Conservation (phyloP, 1,140 invertebrate genomes). For the Araneus ventricosus region DNA sequence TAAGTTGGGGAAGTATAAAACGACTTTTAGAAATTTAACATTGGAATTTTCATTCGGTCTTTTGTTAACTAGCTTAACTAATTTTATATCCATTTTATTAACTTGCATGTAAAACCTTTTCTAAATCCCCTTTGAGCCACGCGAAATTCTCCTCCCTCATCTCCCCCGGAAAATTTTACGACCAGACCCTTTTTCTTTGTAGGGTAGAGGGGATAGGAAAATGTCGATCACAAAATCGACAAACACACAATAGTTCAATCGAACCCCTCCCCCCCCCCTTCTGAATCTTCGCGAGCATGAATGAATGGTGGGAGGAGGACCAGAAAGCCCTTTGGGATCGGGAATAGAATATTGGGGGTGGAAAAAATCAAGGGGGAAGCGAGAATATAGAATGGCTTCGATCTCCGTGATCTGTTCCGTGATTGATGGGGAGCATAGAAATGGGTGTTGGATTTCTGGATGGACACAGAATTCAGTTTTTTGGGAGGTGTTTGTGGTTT, state of each 20-base stretch:
- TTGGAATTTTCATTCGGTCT: not conserved
- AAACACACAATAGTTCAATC: constrained; percentile 72
- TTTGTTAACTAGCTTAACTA: not conserved
- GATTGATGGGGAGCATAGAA: constrained; percentile 54
- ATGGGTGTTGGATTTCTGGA: constrained; percentile 56
- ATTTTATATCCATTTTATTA: not conserved
- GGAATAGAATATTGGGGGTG: constrained; percentile 59
- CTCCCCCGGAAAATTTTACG: constrained; percentile 12
- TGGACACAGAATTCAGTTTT: constrained; percentile 42
- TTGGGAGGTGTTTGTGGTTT: constrained; percentile 41
- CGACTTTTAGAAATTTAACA: too few relatives aligned
- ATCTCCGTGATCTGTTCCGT: constrained; percentile 36
- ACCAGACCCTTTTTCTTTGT: constrained; percentile 1
- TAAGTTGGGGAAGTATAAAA: too few relatives aligned
- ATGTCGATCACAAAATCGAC: constrained; percentile 72
- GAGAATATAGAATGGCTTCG: not conserved
- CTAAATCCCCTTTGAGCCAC: constrained; percentile 7
- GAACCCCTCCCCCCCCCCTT: not conserved
- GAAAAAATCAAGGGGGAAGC: not conserved
- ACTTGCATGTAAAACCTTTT: not conserved
- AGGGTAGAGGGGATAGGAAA: not conserved
- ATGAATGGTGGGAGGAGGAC: constrained; percentile 39
- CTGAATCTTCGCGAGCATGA: not conserved
- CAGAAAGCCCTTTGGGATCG: not conserved
- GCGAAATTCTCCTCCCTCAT: not conserved